Evolutionary conservation across 2,797 vertebrate species (phyloP).

Genomic region (Cryptoblepharus egeriae): DNA sequence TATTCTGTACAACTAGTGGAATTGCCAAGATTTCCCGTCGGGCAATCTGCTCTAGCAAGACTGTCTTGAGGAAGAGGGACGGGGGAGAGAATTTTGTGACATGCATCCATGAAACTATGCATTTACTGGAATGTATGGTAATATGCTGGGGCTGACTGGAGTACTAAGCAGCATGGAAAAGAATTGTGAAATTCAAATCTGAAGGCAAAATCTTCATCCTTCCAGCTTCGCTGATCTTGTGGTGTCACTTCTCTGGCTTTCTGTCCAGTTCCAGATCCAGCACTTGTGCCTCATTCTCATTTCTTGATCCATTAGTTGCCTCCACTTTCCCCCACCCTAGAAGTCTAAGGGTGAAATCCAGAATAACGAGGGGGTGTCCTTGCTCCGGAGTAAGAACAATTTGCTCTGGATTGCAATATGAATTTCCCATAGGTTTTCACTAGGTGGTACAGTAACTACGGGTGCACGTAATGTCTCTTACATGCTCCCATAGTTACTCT

Average conservation of each 20-base stretch:
- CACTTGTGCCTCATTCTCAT: too few species aligned
- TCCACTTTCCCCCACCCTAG: too few species aligned
- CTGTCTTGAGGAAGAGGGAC: not conserved
- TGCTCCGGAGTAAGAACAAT: too few species aligned
- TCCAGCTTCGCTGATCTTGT: not conserved
- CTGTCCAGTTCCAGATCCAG: not conserved
- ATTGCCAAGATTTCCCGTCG: accelerated
- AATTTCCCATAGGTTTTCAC: too few species aligned
- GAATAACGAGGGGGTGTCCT: too few species aligned
- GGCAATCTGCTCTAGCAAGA: not conserved
- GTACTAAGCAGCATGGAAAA: not conserved
- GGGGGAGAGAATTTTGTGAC: too few species aligned
- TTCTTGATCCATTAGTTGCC: too few species aligned
- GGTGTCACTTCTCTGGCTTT: not conserved
- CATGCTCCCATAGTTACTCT: too few species aligned
- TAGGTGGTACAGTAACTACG: too few species aligned
- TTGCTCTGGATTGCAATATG: too few species aligned
- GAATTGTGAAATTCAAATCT: not conserved
- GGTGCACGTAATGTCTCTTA: too few species aligned
- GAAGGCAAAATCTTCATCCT: not conserved
- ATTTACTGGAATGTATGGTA: not conserved
- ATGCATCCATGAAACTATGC: not conserved
- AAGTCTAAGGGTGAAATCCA: too few species aligned
- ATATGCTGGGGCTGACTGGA: not conserved
- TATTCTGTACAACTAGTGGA: not conserved